Evolutionary conservation across 2,888 invertebrate genomes (phyloP).

Genomic region (Tipula unca): DNA sequence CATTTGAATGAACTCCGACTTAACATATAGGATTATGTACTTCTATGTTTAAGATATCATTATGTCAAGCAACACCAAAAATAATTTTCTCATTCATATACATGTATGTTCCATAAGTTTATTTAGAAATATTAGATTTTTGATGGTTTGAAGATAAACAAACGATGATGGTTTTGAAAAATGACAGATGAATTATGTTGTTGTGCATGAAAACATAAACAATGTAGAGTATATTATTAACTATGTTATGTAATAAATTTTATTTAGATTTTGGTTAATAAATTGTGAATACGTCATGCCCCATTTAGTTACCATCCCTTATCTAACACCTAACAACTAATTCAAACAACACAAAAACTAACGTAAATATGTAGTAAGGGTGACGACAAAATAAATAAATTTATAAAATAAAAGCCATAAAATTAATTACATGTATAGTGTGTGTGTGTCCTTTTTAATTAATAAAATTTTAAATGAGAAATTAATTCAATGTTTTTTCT

Average conservation of each 20-base stretch:
- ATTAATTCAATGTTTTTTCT: background rate
- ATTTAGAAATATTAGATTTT: background rate
- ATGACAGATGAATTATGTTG: conserved; percentile 2
- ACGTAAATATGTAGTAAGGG: background rate
- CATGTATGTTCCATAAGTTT: background rate
- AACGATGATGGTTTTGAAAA: background rate
- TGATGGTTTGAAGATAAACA: background rate
- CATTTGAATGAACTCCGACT: background rate
- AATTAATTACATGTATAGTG: background rate
- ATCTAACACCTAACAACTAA: background rate
- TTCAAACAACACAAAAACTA: background rate
- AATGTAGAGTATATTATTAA: background rate
- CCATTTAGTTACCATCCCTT: background rate
- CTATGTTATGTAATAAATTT: background rate
- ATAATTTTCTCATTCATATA: background rate
- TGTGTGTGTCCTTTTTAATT: background rate
- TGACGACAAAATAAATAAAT: background rate
- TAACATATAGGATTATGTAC: background rate
- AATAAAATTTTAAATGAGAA: background rate
- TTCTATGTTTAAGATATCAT: background rate
- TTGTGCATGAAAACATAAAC: background rate
- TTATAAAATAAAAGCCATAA: background rate
- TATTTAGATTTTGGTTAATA: background rate
- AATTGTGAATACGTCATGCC: background rate
- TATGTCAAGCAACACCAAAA: background rate